These are phyloP conservation scores for Gallinago nigripennis DNA, from an alignment of 2,797 vertebrate genomes.

Conservation along the genomic window DNA sequence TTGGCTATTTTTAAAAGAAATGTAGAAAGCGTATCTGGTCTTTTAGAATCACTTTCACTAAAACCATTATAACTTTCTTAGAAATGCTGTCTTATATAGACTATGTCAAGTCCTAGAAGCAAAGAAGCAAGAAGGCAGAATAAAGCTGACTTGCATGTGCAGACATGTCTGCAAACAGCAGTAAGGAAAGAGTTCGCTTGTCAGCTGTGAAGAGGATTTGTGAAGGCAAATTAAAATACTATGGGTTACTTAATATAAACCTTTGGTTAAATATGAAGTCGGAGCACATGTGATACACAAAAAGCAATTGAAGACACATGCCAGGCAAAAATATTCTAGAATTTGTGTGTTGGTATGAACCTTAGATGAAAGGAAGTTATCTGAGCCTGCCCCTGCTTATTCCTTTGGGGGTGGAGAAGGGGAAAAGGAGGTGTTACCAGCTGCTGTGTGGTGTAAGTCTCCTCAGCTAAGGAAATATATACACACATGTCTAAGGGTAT, in stretches of 20 bases:
- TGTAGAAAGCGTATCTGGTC: neutral
- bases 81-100: neutral
- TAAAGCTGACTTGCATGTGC: neutral
- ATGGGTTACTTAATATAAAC: slow-evolving; percentile 36
- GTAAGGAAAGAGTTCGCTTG: neutral
- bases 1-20: neutral
- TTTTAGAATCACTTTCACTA: neutral
- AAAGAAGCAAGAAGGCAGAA: neutral
- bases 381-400: neutral
- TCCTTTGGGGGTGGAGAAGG: neutral
- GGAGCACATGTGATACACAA: neutral
- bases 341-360: neutral
- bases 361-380: neutral
- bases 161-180: slow-evolving; percentile 11
- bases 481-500: neutral
- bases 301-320: slow-evolving; percentile 4
- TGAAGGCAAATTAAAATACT: neutral
- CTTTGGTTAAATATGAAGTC: neutral
- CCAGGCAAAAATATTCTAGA: neutral
- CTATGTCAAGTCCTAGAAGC: neutral
- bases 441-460: neutral
- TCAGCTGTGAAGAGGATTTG: neutral
- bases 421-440: neutral
- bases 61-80: neutral
- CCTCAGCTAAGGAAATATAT: neutral